Evolutionary conservation across 2,888 invertebrate species (phyloP).

Genomic region (Pseudolycoriella hygida): DNA sequence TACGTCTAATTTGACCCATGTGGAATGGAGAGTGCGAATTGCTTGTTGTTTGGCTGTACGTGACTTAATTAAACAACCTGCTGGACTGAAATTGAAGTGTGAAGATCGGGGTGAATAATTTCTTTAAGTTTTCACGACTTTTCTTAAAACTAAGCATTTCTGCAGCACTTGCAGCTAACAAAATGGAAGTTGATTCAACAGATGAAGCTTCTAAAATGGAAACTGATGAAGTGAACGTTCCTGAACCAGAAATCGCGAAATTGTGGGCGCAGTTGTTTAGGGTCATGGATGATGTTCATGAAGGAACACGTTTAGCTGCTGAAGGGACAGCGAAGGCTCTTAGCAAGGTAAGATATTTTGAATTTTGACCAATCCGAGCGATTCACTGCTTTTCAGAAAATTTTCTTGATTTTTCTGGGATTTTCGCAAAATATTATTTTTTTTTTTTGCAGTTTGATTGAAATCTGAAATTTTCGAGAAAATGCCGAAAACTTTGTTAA

Average conservation of each 20-base stretch:
- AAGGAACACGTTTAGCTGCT: constrained; percentile 61
- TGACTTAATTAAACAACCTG: constrained; percentile 56
- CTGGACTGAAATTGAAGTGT: constrained; percentile 23
- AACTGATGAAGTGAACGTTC: constrained; percentile 18
- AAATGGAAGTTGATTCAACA: constrained; percentile 4
- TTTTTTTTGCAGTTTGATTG: no score
- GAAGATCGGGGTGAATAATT: constrained; percentile 17
- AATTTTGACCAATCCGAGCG: no score
- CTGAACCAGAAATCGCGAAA: constrained; percentile 26
- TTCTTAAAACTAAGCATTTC: no score
- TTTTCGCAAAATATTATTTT: no score
- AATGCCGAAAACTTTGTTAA: no score
- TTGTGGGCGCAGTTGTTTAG: constrained; percentile 67
- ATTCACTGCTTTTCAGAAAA: no score
- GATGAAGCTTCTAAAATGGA: constrained; percentile 5
- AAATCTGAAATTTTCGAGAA: no score
- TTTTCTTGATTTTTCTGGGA: no score
- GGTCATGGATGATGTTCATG: constrained; percentile 91
- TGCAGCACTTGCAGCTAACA: background rate
- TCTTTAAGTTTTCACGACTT: constrained; percentile 6
- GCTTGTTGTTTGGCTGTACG: constrained; percentile 78
- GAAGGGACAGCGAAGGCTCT: constrained; percentile 49
- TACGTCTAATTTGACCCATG: constrained; percentile 59
- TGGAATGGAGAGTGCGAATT: constrained; percentile 78
- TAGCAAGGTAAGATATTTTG: constrained; percentile 43